Conservation (phyloP, 1,140 invertebrate species). For the Ceratosolen fusciceps region DNA sequence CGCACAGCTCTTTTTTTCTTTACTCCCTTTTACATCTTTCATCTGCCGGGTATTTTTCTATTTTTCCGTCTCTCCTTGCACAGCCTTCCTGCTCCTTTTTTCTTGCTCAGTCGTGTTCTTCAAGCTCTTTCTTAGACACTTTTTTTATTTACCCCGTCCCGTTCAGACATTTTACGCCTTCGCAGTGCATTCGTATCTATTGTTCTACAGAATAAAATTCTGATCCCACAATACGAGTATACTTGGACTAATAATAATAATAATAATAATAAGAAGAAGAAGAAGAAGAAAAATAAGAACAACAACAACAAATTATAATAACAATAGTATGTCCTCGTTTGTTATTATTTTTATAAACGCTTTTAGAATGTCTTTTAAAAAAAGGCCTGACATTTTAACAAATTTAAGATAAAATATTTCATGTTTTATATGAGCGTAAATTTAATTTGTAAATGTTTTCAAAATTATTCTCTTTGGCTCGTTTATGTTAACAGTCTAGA, state of each 20-base stretch:
- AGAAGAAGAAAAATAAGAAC: background rate
- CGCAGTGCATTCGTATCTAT: background rate
- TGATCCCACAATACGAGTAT: background rate
- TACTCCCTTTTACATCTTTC: slow-evolving; percentile 1
- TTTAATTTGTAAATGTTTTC: no score
- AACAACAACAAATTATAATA: no score
- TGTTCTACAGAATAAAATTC: background rate
- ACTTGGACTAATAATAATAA: no score
- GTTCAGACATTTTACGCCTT: slow-evolving; percentile 16
- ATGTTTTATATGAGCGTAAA: no score
- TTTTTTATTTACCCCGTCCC: slow-evolving; percentile 16
- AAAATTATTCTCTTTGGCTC: no score
- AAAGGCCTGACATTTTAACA: no score
- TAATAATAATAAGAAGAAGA: background rate
- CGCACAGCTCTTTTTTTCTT: slow-evolving; percentile 22
- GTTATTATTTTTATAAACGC: no score
- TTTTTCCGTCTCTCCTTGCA: slow-evolving; percentile 46
- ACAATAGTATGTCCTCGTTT: no score
- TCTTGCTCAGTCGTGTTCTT: slow-evolving; percentile 22
- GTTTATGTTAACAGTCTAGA: no score
- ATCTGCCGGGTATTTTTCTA: background rate
- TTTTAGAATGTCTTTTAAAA: no score
- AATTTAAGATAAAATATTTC: no score
- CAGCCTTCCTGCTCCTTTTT: slow-evolving; percentile 21
- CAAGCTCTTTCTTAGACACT: slow-evolving; percentile 24